These are phyloP conservation scores for Alces alces DNA, from an alignment of 2,113 vertebrate genomes.

Conservation along the genomic window DNA sequence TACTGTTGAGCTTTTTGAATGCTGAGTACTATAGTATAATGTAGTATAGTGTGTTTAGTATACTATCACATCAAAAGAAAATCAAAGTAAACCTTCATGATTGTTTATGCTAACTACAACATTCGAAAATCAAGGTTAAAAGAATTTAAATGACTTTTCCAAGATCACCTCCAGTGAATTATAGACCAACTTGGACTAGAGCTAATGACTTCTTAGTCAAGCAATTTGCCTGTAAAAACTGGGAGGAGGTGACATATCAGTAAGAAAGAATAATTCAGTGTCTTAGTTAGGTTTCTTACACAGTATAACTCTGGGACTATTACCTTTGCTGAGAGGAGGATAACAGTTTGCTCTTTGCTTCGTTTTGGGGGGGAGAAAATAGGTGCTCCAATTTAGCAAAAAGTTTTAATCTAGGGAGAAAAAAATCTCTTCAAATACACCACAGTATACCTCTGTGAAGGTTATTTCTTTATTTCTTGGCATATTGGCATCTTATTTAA, in stretches of 20 bases:
- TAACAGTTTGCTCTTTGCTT: not conserved
- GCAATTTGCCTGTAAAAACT: not conserved
- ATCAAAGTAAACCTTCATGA: not conserved
- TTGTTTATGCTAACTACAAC: not conserved
- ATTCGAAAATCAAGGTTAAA: not conserved
- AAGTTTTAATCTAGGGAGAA: not conserved
- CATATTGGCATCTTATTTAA: not conserved
- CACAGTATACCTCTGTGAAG: not conserved
- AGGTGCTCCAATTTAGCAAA: not conserved
- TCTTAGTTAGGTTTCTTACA: not conserved
- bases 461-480: not conserved
- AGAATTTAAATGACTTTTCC: not conserved
- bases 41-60: not conserved
- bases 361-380: not conserved
- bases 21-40: not conserved
- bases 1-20: not conserved
- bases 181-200: not conserved
- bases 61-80: not conserved
- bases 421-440: not conserved
- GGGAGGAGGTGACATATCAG: not conserved
- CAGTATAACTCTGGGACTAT: not conserved
- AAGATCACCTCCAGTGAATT: not conserved
- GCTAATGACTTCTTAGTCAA: not conserved
- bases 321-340: not conserved
- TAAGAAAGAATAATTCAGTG: not conserved